Conservation (phyloP, 2,888 invertebrate species). For the Miltochrista miniata region DNA sequence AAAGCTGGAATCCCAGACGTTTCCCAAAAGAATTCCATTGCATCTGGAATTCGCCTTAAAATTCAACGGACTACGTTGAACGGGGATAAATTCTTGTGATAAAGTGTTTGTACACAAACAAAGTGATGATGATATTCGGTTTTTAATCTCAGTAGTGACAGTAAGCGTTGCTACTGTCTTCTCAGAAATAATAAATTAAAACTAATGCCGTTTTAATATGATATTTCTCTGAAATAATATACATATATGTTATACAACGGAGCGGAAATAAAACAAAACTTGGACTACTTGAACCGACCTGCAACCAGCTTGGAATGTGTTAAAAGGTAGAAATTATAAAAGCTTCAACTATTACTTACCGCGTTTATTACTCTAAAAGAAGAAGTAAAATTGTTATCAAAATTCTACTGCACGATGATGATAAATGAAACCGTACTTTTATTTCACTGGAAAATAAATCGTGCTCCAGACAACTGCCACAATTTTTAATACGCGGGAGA, state of each 20-base stretch:
- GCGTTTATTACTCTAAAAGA: neutral
- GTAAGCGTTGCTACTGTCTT: too few species aligned
- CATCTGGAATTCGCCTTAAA: slow-evolving; percentile 29
- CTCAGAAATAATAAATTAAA: too few species aligned
- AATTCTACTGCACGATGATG: neutral
- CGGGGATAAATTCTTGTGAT: slow-evolving; percentile 13
- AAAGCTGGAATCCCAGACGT: slow-evolving; percentile 21
- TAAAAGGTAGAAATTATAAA: too few species aligned
- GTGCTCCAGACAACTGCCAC: neutral
- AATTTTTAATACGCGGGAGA: slow-evolving; percentile 6
- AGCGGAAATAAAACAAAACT: too few species aligned
- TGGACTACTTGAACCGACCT: too few species aligned
- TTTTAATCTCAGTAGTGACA: too few species aligned
- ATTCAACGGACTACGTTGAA: slow-evolving; percentile 11
- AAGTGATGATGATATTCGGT: too few species aligned
- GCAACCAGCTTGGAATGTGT: too few species aligned
- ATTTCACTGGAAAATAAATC: neutral
- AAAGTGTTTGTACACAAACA: neutral
- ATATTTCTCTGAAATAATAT: too few species aligned
- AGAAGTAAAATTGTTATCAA: neutral
- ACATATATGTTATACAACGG: too few species aligned
- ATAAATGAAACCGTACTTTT: neutral
- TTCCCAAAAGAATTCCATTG: slow-evolving; percentile 32
- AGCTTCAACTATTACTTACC: too few species aligned
- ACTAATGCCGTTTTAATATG: too few species aligned